phyloP scores from a whole-genome alignment of 1,140 invertebrate species.

The Drosophila kanapiae region DNA sequence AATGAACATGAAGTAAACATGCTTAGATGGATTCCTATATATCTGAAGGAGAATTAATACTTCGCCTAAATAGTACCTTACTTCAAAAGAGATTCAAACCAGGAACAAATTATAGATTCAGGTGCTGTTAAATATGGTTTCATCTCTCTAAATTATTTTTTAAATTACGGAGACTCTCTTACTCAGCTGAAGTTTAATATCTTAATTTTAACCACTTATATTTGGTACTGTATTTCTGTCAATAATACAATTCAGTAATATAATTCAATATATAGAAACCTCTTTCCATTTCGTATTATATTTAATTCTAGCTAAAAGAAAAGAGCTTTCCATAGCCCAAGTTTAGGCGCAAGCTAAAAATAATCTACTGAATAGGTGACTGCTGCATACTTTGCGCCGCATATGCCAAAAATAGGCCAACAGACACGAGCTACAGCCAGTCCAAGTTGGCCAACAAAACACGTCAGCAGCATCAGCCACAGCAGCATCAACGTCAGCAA shows the following conservation, averaged over 20 bases:
- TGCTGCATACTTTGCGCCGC: conserved; percentile 53
- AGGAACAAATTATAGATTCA: not conserved
- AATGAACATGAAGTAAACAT: too few species aligned
- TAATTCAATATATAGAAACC: not conserved
- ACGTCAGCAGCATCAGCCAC: conserved; percentile 18
- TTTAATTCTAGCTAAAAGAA: not conserved
- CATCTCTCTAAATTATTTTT: not conserved
- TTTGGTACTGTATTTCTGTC: not conserved
- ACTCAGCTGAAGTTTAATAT: not conserved
- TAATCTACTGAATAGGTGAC: not conserved
- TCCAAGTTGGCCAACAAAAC: conserved; percentile 49
- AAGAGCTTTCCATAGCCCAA: not conserved
- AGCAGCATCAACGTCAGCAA: conserved; percentile 44
- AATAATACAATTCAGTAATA: too few species aligned
- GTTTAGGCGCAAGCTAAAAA: conserved; percentile 21
- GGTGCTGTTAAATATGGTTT: not conserved
- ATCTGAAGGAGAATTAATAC: not conserved
- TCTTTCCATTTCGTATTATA: not conserved
- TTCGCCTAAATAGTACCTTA: rapidly evolving
- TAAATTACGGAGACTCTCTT: not conserved
- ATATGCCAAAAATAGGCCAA: conserved; percentile 47
- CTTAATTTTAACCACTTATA: not conserved
- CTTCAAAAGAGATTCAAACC: too few species aligned
- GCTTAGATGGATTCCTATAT: not conserved
- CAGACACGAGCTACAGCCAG: not conserved